Conservation (phyloP, 2,888 invertebrate genomes). For the Coenonympha arcania region DNA sequence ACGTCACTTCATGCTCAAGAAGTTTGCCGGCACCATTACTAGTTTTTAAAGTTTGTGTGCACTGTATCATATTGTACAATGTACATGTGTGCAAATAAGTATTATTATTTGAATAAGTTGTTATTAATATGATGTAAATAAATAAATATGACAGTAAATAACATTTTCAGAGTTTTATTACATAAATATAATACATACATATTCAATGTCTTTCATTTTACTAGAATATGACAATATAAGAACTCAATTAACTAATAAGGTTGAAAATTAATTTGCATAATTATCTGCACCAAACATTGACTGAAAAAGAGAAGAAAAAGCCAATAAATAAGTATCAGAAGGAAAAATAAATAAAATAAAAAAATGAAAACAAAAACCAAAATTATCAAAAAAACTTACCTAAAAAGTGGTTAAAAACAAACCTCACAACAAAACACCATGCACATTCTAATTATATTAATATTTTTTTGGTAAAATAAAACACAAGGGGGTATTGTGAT, state of each 20-base stretch:
- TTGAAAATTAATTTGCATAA: slow-evolving; percentile 47
- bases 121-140: slow-evolving; percentile 45
- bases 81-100: slow-evolving; percentile 42
- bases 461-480: slow-evolving; percentile 37
- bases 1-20: no score
- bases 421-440: slow-evolving; percentile 10
- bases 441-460: slow-evolving; percentile 24
- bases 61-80: slow-evolving; percentile 41
- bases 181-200: slow-evolving; percentile 25
- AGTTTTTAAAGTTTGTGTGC: slow-evolving; percentile 45
- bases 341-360: not conserved
- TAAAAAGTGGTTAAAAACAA: not conserved
- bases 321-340: not conserved
- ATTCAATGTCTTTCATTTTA: slow-evolving; percentile 20
- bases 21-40: no score
- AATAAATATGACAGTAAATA: slow-evolving; percentile 29
- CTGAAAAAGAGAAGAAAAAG: slow-evolving; percentile 50
- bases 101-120: slow-evolving; percentile 43
- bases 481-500: slow-evolving; percentile 38
- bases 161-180: slow-evolving; percentile 19
- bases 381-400: slow-evolving; percentile 1
- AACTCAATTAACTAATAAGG: slow-evolving; percentile 21
- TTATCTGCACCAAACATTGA: slow-evolving; percentile 67
- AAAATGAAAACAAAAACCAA: not conserved
- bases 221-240: not conserved